Base-by-base conservation (phyloP, 2,113 vertebrate species). In the Scophthalmus maximus region DNA sequence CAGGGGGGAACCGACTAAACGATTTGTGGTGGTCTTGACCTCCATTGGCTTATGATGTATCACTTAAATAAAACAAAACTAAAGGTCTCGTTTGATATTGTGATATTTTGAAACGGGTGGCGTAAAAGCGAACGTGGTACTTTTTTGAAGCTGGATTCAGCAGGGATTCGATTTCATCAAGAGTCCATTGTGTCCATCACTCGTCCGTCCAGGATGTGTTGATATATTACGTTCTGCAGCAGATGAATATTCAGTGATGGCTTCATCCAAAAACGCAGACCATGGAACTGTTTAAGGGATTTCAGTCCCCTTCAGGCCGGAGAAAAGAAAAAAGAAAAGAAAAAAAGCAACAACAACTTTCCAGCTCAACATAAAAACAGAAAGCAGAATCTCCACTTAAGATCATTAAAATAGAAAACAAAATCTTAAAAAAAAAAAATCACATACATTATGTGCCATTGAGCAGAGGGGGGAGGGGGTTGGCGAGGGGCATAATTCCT, bases 391-490 rank as follows among this genome's bases (percentile, higher is more conserved):
- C 59, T 81, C 22, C 55, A 85, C 17, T 61, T 0, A 61, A 70
- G 30, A 76, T 56, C 42, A 65, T 58, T 6, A 53, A 81, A 60
- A 79, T 56, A 80, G 67, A 77, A 67, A 77, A 80, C 46, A 78
- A 85, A 82, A 61, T 40, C 55, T 75, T 80, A 47, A 84, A 52
- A n/a, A n/a, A n/a, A n/a, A n/a, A n/a, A n/a, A 89, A 88, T 87
- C 32, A 83, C 22, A 62, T 88, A 60, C 53, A 18, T 76, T 88
- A 92, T 92, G 92, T 92, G 90, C 92, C 85, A 6, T 79, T 69
- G 79, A 83, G 68, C 55, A 59, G 63, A 26, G 60, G 40, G 22
- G 42, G 77, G 11, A 55, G 40, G 32, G 17, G 47, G 77, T 61
- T 59, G 63, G 76, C 68, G 57, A 11, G 7, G 49, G 67, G 73